Conservation (phyloP, 2,888 invertebrate genomes). For the Acrocera orbiculus region DNA sequence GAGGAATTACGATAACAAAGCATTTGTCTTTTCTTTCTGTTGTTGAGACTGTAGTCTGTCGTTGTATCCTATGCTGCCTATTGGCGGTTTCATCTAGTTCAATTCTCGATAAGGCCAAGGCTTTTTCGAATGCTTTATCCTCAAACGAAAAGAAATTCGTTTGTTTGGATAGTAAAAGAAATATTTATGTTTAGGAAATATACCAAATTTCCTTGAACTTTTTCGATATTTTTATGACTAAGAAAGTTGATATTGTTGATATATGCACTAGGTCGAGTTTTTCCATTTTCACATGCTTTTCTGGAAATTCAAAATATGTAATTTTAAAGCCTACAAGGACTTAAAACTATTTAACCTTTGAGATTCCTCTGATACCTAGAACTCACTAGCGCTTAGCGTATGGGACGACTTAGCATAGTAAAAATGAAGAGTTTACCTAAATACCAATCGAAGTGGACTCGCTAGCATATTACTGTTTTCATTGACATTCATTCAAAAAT, state of each 20-base stretch:
- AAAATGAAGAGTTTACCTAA: no score
- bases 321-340: conserved; percentile 5
- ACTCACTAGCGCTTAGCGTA: no score
- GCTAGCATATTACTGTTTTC: no score
- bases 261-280: conserved; percentile 11
- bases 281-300: conserved; percentile 6
- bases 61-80: no score
- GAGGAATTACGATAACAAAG: conserved; percentile 26
- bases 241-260: no score
- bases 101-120: conserved; percentile 55
- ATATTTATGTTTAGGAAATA: conserved; percentile 13
- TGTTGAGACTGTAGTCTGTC: no score
- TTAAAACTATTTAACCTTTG: conserved; percentile 27
- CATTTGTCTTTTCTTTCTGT: conserved; percentile 25
- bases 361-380: conserved; percentile 42
- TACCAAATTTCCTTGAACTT: conserved; percentile 51
- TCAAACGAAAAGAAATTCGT: conserved; percentile 46
- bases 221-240: neutral
- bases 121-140: conserved; percentile 79
- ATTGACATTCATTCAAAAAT: no score
- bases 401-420: no score
- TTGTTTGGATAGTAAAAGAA: neutral
- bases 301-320: conserved; percentile 13
- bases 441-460: no score
- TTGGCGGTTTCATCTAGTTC: conserved; percentile 33